Base-by-base conservation (phyloP, 2,113 vertebrate species). In the Bujurquina vittata region DNA sequence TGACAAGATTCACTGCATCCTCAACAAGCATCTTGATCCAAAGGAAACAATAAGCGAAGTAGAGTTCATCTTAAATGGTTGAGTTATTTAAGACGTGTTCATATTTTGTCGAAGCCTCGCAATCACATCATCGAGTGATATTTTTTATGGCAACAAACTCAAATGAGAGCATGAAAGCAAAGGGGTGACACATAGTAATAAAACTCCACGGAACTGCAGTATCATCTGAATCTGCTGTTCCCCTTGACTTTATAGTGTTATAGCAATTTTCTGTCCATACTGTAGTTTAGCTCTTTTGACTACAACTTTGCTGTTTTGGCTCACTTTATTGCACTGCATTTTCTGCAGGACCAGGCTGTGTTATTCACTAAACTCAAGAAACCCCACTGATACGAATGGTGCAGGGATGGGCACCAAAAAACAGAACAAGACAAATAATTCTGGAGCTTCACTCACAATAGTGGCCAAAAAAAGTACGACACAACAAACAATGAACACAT, bases 401-500 rank as follows among this genome's bases (percentile, higher is more conserved):
- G 43, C 23, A 31, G 23, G 10, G 23, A 69, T 31, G 49, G 43
- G 3, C 15, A 52, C 43, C 18, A 69, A 46, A 46, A 46, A 46
- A 46, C 11, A 49, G 22, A 69, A 35, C 17, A 4, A 49, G 23
- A 69, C 23, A 0, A 0, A 54, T 23, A 35, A 35, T 35, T 35
- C 8, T 35, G 8, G 35, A 11, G 43, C 29, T 69, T 49, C 23
- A 69, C 49, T 29, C 43, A 69, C 22, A 15, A 7, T 7, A 29
- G 65, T 49, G 23, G 65, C 43, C 18, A 69, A 26, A 49, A 1
- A 1, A 77, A 65, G 33, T 59, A 29, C 46, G 40, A 80, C 69
- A 57, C 62, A 10, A 63, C 49, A 83, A 75, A 88, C 80, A 75
- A 23, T 61, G 58, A 69, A 56, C 58, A 43, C 55, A 58, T 6